phyloP scores from a whole-genome alignment of 2,113 vertebrate genomes.

The Ahaetulla prasina region DNA sequence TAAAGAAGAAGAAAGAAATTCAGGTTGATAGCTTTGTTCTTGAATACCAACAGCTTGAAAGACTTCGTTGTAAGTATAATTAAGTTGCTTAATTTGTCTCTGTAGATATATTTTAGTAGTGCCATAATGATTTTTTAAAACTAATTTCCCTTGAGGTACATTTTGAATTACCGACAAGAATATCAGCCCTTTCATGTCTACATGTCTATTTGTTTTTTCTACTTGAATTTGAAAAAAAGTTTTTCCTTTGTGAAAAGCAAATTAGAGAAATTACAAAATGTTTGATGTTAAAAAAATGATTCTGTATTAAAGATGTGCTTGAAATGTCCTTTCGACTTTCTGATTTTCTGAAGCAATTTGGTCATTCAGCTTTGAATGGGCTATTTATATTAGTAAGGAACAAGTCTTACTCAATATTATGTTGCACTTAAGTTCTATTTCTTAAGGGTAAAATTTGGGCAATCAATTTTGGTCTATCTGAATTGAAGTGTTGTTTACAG shows the following conservation, averaged over 20 bases:
- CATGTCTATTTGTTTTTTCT: background rate
- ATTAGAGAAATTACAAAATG: background rate
- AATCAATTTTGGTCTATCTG: too few relatives aligned
- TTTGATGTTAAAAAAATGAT: background rate
- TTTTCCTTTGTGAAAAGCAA: background rate
- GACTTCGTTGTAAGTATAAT: conserved; percentile 75
- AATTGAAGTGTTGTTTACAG: background rate
- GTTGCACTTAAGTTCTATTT: background rate
- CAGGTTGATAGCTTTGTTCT: conserved; percentile 78
- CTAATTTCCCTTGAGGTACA: background rate
- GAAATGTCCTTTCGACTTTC: background rate
- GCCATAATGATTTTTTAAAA: conserved; percentile 20
- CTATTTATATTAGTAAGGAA: background rate
- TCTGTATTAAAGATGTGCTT: background rate
- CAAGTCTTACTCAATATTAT: background rate
- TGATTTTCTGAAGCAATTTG: background rate
- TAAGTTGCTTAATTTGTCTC: conserved; percentile 3
- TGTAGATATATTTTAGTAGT: background rate
- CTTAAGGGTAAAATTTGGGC: background rate
- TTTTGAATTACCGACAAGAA: conserved; percentile 12
- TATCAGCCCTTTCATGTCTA: background rate
- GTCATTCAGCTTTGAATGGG: background rate
- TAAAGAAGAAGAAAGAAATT: conserved; percentile 86
- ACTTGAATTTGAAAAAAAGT: background rate
- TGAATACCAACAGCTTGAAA: conserved; percentile 71